Conservation (phyloP, 2,888 invertebrate species). For the Lasioglossum villosulum region DNA sequence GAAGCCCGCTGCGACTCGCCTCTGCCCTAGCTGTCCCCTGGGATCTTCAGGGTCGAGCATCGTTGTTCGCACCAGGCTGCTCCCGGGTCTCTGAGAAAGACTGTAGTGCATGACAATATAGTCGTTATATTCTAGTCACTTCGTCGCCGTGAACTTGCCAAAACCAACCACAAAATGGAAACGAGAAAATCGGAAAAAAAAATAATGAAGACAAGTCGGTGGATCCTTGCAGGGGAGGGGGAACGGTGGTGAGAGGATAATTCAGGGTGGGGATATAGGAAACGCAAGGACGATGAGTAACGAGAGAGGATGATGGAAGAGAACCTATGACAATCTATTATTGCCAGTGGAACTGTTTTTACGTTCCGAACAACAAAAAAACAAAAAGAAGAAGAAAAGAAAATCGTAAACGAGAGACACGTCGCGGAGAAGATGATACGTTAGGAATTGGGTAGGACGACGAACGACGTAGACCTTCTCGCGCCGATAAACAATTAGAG, state of each 20-base stretch:
- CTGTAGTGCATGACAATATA: conserved; percentile 82
- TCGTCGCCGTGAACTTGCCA: conserved; percentile 70
- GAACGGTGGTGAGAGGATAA: neutral
- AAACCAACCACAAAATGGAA: conserved; percentile 14
- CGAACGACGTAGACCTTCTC: conserved; percentile 55
- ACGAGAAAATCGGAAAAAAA: neutral
- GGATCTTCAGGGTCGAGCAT: conserved; percentile 17
- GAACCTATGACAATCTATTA: conserved; percentile 81
- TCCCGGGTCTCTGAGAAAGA: conserved; percentile 76
- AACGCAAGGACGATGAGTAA: neutral
- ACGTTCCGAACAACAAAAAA: conserved; percentile 44
- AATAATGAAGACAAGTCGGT: no score
- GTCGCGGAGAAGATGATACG: conserved; percentile 68
- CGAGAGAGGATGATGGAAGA: neutral
- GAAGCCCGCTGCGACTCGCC: conserved; percentile 43
- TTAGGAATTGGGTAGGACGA: conserved; percentile 74
- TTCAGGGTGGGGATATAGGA: neutral
- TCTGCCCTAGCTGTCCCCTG: conserved; percentile 29
- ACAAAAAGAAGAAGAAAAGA: neutral
- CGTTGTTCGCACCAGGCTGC: neutral
- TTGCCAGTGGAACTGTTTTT: conserved; percentile 70
- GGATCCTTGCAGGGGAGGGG: neutral
- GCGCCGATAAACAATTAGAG: conserved; percentile 59
- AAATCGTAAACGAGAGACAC: conserved; percentile 18
- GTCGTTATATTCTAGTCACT: conserved; percentile 76